These are phyloP conservation scores for Oryctes rhinoceros DNA, from an alignment of 1,140 invertebrate species.

Conservation along the genomic window DNA sequence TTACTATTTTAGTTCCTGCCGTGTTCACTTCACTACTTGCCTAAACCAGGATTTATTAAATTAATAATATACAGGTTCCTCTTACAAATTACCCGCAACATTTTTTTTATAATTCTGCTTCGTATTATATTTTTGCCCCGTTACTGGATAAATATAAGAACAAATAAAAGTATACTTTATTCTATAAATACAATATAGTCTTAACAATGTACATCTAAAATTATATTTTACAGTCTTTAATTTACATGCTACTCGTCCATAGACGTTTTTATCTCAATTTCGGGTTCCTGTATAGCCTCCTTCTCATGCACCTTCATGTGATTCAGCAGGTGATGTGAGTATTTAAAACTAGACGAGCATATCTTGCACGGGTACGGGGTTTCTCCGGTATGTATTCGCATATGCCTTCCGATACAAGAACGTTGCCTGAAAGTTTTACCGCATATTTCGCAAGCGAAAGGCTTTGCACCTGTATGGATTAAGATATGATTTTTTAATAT, in stretches of 20 bases:
- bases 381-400: slow-evolving; percentile 11
- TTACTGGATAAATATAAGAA: background rate
- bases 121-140: no score
- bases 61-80: no score
- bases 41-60: no score
- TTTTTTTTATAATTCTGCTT: no score
- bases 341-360: background rate
- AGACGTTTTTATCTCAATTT: background rate
- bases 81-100: no score
- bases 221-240: slow-evolving; percentile 8
- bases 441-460: background rate
- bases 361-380: background rate
- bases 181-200: slow-evolving; percentile 1
- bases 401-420: background rate
- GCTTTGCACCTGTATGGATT: background rate
- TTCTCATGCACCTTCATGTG: slow-evolving; percentile 17
- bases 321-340: background rate
- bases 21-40: no score
- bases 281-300: background rate
- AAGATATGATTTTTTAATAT: slow-evolving; percentile 48
- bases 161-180: slow-evolving; percentile 7
- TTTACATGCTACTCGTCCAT: background rate
- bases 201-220: background rate
- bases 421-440: slow-evolving; percentile 6
- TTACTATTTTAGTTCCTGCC: no score